Base-by-base conservation (phyloP, 30 jellyfish, hydroid and myxozoan species). In the Rhopilema esculentum region DNA sequence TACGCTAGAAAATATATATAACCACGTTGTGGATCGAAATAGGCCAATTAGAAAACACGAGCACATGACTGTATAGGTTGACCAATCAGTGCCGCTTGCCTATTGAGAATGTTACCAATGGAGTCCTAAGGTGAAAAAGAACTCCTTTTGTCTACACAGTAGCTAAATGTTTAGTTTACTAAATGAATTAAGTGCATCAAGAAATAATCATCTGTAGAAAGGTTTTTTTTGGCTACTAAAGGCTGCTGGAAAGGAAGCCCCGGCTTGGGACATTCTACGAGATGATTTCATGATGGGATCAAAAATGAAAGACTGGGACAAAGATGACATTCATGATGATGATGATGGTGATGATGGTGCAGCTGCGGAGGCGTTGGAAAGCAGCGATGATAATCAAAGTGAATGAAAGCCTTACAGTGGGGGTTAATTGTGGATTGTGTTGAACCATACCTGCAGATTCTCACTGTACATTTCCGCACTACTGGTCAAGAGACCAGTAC, bases 271-370 rank as follows among this genome's bases (percentile, higher is more conserved):
- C 53, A 96, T 96, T 53, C 78, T 96, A 24, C 93, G 98, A 1
- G 98, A 96, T 25, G 99, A 96, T 74, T 96, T 89, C 75, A 96
- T 96, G 99, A 61, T 96, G 91, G 98, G 98, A 17, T 97, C 99
- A 12, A 83, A 97, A 51, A 91, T 96, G 98, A 96, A 96, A 76
- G 98, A 96, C 67, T 96, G 99, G 99, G 97, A 96, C 77, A 89
- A 89, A 84, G 91, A 77, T 16, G 90, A 85, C 49, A 84, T 29
- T 19, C 82, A 53, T 32, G 32, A 17, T 18, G 80, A 21, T 18
- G 89, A 83, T 62, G 88, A 51, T 25, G 87, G 75, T 19, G 79
- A 83, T 33, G 84, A 74, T 0, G 69, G 53, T 23, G 66, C 63
- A 17, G 73, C 66, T 1, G 81, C 24, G 8, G 91, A 52, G 12